Evolutionary conservation across 2,113 vertebrate species (phyloP), one percentile per base, ranked within the genome.

Genomic region (Notarius quadriscutis): DNA sequence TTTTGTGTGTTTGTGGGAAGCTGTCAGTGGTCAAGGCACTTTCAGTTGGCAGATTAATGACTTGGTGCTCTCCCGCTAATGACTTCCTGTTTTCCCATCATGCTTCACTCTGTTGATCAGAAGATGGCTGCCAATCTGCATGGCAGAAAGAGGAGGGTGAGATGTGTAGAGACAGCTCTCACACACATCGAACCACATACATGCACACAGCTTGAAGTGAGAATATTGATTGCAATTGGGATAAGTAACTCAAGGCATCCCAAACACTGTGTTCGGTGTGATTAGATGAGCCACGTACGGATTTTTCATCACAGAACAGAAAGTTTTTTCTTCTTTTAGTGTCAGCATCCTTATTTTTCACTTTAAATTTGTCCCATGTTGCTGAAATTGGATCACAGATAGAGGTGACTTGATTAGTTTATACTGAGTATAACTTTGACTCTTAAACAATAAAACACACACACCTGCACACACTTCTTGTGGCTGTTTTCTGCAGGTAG

Each of bases 81-180:
- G 84, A 88, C 65, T 85, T 88, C 78, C 87, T 85, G 78, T 77
- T 88, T 72, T 85, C 87, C 78, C 83, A 82, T 81, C 83, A 85
- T 88, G 79, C 87, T 34, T 77, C 67, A 20, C 60, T 81, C 50
- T 15, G n/a, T 25, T 81, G 84, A 88, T 86, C 84, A 83, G 72
- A 79, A 88, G 79, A 83, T 74, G 87, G 41, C 84, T 88, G 87
- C 60, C 79, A 88, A 86, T 57, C 57, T 75, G 71, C 25, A 34
- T 4, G 51, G 58, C 1, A n/a, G 80, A 72, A 75, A 72, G 83
- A 81, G 30, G 34, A 53, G 67, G 80, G 50, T 75, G 57, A 74
- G 67, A 60, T 15, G 5, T 82, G 53, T 67, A 78, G 11, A 65
- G 55, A 60, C 72, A 65, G 74, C 72, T 63, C 84, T 65, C 77